Base-by-base conservation (phyloP, 2,888 invertebrate genomes). In the Galerucella nymphaeae region DNA sequence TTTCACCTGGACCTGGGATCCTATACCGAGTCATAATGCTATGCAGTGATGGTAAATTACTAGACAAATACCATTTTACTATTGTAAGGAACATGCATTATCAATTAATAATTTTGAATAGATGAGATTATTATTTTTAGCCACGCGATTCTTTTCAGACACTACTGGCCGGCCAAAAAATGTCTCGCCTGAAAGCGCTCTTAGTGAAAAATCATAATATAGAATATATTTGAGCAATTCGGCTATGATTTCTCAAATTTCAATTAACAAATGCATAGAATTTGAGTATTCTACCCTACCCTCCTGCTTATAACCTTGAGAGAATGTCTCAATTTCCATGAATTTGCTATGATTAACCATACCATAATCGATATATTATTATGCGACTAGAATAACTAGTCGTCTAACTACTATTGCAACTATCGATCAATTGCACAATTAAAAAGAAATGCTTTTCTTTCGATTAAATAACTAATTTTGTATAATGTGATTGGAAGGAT, bases 361-460 rank as follows among this genome's bases (percentile, higher is more conserved):
- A 10, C 61, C 41, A 61, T 61, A 61, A 41, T 61, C 16, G 41
- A 9, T n/a, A 38, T 61, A 61, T 61, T 61, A 61, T 41, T 61
- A 61, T 61, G 61, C 61, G 13, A 1, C 16, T 41, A 61, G 41
- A 9, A 41, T 41, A 41, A 41, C 61, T 61, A 38, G 16, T 61
- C 38, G 61, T 14, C 61, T 61, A 41, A 16, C 38, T 41, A 38
- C 14, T 61, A 5, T 38, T 38, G 13, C 41, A 9, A 41, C 6
- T 30, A 61, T 61, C 41, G n/a, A 61, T 16, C 10, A 61, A 16
- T 61, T 61, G 41, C 61, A 41, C 61, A 61, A 61, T 38, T 14
- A 3, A 16, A n/a, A 16, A 38, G 61, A 61, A 61, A 61, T 61
- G 41, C 61, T 61, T 61, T 61, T 41, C 61, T 61, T 38, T 13